Evolutionary conservation across 1,140 invertebrate species (phyloP).

Genomic region (Octopus sinensis): DNA sequence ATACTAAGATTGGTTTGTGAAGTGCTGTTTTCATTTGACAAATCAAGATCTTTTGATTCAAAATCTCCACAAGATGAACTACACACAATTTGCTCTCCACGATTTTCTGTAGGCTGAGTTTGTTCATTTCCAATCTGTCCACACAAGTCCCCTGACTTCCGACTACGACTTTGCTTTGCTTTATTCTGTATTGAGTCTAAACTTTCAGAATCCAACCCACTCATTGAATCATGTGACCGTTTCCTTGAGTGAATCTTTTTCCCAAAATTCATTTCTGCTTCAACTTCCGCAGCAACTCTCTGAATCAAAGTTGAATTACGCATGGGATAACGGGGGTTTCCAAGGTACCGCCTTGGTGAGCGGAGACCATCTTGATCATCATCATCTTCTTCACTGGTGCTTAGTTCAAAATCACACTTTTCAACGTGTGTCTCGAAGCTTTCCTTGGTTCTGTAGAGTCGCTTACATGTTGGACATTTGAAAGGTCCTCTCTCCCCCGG

Average conservation of each 20-base stretch:
- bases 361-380: constrained; percentile 21
- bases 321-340: constrained; percentile 12
- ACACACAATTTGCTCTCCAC: background rate
- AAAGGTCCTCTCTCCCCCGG: constrained; percentile 66
- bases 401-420: constrained; percentile 65
- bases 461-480: constrained; percentile 81
- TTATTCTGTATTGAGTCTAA: background rate
- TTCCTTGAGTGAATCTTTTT: constrained; percentile 15
- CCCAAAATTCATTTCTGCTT: background rate
- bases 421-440: constrained; percentile 80
- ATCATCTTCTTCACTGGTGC: constrained; percentile 54
- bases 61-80: background rate
- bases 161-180: background rate
- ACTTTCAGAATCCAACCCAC: background rate
- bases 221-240: constrained; percentile 5
- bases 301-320: constrained; percentile 23
- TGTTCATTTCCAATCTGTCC: background rate
- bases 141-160: background rate
- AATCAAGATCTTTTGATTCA: background rate
- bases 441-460: constrained; percentile 81
- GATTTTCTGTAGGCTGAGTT: background rate
- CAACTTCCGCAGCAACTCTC: constrained; percentile 23
- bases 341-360: constrained; percentile 9
- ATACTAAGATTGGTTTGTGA: background rate
- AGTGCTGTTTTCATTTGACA: background rate